phyloP scores from a whole-genome alignment of 2,888 invertebrate genomes.

The Physocephala rufipes region DNA sequence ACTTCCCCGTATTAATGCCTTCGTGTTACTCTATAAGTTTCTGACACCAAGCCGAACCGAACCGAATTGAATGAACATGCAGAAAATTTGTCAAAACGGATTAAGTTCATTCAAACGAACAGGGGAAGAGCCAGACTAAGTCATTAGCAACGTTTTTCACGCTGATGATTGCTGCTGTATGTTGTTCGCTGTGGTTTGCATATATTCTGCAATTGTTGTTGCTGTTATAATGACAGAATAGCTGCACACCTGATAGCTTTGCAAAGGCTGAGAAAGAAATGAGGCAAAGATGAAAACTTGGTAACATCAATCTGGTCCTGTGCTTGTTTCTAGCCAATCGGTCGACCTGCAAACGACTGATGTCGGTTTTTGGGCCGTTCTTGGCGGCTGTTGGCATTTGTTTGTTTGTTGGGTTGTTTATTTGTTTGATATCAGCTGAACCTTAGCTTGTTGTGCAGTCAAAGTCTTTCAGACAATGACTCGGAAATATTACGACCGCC shows the following conservation, averaged over 20 bases:
- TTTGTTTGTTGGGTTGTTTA: constrained; percentile 2
- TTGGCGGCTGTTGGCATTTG: constrained; percentile 9
- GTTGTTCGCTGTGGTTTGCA: too few species aligned
- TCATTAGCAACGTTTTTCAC: constrained; percentile 9
- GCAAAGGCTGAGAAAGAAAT: not conserved
- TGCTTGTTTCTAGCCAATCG: too few species aligned
- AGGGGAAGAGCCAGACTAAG: constrained; percentile 8
- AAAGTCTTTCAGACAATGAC: constrained; percentile 8
- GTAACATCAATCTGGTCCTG: not conserved
- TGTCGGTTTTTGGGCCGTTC: not conserved
- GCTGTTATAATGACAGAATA: too few species aligned
- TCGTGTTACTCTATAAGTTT: not conserved
- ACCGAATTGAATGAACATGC: not conserved
- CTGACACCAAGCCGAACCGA: not conserved
- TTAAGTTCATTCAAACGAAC: constrained; percentile 45
- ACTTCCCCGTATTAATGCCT: not conserved
- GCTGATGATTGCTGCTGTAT: not conserved
- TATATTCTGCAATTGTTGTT: too few species aligned
- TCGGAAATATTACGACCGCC: constrained; percentile 13
- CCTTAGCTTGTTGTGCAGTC: constrained; percentile 4
- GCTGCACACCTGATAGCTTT: constrained; percentile 14
- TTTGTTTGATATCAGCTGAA: not conserved
- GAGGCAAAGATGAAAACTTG: not conserved
- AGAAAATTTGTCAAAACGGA: constrained; percentile 60
- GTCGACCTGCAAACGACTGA: not conserved